These are phyloP conservation scores for Sylvietta virens DNA, from an alignment of 2,113 vertebrate species.

Conservation along the genomic window DNA sequence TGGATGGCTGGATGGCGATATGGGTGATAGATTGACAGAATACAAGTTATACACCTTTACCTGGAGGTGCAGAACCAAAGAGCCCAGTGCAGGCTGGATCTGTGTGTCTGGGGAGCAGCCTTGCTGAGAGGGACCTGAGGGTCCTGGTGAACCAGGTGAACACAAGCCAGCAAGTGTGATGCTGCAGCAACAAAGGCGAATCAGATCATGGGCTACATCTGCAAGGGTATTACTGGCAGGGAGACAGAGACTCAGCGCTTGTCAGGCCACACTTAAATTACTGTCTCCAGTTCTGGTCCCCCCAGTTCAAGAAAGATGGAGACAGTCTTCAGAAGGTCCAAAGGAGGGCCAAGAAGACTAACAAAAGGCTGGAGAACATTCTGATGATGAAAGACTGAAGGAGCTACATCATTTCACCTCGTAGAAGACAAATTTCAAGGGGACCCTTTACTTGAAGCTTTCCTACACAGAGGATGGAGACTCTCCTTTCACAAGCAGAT, in stretches of 20 bases:
- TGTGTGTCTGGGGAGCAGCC: not conserved
- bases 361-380: not conserved
- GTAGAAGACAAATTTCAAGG: not conserved
- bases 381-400: not conserved
- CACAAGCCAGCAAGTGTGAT: fast-evolving
- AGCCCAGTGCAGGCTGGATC: not conserved
- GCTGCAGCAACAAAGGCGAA: not conserved
- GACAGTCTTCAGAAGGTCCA: not conserved
- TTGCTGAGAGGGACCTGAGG: not conserved
- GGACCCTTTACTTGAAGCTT: not conserved
- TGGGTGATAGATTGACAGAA: not conserved
- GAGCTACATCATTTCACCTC: not conserved
- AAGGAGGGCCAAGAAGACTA: not conserved
- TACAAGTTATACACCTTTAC: too few species aligned
- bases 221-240: not conserved
- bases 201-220: not conserved
- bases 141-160: not conserved
- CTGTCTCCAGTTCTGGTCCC: not conserved
- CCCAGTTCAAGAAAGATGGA: not conserved
- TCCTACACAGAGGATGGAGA: not conserved
- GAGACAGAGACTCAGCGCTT: fast-evolving
- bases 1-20: not conserved
- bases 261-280: not conserved
- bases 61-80: not conserved
- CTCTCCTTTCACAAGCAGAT: not conserved